Evolutionary conservation across 2,888 invertebrate species (phyloP).

Genomic region (Amblyteles armatorius): DNA sequence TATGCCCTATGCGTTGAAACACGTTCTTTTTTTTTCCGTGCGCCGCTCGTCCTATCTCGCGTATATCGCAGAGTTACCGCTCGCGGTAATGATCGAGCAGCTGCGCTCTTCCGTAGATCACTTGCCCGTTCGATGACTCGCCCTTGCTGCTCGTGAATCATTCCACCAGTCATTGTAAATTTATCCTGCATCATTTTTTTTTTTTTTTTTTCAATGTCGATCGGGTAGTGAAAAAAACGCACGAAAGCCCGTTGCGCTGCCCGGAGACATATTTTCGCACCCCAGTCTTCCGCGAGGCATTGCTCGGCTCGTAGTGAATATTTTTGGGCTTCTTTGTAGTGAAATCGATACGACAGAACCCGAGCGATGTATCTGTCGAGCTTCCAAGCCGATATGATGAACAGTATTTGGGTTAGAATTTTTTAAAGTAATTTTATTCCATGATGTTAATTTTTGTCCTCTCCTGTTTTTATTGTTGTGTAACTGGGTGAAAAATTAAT

Average conservation of each 20-base stretch:
- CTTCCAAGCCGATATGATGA: too few relatives aligned
- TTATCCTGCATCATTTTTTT: slow-evolving; percentile 67
- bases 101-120: slow-evolving; percentile 71
- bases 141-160: slow-evolving; percentile 71
- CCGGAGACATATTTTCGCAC: not conserved
- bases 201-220: not conserved
- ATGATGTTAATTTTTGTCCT: too few relatives aligned
- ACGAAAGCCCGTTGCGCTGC: not conserved
- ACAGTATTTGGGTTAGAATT: too few relatives aligned
- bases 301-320: not conserved
- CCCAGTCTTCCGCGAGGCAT: not conserved
- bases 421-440: too few relatives aligned
- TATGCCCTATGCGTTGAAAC: slow-evolving; percentile 63
- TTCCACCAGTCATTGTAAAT: slow-evolving; percentile 76
- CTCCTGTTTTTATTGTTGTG: too few relatives aligned
- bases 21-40: slow-evolving; percentile 53
- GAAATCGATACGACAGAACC: not conserved
- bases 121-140: slow-evolving; percentile 56
- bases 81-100: slow-evolving; percentile 77
- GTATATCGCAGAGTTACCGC: slow-evolving; percentile 72
- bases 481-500: too few relatives aligned
- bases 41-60: slow-evolving; percentile 38
- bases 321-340: not conserved
- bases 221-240: slow-evolving; percentile 50
- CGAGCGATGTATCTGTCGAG: not conserved